These are phyloP conservation scores for Muscina levida DNA, from an alignment of 2,888 invertebrate genomes.

Conservation along the genomic window DNA sequence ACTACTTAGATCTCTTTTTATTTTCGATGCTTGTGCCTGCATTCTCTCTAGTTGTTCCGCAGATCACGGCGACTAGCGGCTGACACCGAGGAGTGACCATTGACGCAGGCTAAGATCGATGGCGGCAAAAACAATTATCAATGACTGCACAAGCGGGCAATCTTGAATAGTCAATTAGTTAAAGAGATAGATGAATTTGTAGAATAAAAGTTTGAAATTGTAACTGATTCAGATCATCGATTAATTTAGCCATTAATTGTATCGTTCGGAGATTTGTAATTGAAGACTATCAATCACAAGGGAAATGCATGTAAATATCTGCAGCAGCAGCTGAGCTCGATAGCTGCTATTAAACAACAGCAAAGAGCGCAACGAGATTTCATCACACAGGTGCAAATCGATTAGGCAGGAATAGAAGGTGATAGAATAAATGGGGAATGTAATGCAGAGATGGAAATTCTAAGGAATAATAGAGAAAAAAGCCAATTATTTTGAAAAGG, in stretches of 20 bases:
- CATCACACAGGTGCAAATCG: constrained; percentile 33
- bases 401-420: neutral
- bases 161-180: constrained; percentile 48
- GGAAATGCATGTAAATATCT: constrained; percentile 51
- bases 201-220: constrained; percentile 59
- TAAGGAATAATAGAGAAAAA: no score
- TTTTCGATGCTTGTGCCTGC: neutral
- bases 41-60: no score
- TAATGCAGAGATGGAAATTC: constrained; percentile 1
- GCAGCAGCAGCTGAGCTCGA: neutral
- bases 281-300: constrained; percentile 63
- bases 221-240: constrained; percentile 66
- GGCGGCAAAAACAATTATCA: constrained; percentile 37
- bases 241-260: constrained; percentile 61
- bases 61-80: neutral
- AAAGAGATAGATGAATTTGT: neutral
- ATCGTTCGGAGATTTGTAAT: constrained; percentile 48
- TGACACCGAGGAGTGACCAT: constrained; percentile 20
- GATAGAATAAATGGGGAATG: neutral
- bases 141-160: neutral
- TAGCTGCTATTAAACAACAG: no score
- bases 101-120: constrained; percentile 45
- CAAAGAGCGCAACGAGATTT: no score
- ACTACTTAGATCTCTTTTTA: constrained; percentile 44
- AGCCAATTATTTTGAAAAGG: no score